A percentile compares a stretch with the other conserved stretches of the same genome.
These are phyloP conservation scores for Peromyscus leucopus DNA, from an alignment of 2,113 vertebrate species.

Conservation along the genomic window DNA sequence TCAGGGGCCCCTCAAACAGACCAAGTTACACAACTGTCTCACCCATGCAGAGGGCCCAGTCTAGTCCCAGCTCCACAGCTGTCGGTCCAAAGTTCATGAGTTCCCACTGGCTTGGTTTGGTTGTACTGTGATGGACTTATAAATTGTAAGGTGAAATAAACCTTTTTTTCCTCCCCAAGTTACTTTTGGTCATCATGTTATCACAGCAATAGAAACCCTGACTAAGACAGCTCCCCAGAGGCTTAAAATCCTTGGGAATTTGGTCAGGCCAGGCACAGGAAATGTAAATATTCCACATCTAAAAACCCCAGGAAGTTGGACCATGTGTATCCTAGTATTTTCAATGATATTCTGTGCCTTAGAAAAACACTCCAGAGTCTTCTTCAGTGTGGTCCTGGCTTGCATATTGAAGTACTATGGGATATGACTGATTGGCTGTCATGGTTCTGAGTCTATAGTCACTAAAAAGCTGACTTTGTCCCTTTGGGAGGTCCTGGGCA, in stretches of 20 bases:
- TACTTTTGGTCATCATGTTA: background rate
- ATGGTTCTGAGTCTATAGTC: background rate
- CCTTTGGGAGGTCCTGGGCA: background rate
- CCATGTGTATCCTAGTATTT: background rate
- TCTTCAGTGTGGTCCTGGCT: background rate
- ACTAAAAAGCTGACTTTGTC: background rate
- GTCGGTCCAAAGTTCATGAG: too few relatives aligned
- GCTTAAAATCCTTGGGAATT: background rate
- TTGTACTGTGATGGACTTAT: background rate
- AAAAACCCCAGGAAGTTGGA: background rate
- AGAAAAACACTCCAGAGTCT: background rate
- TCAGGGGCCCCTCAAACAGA: too few relatives aligned
- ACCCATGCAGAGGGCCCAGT: too few relatives aligned
- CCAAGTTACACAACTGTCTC: too few relatives aligned
- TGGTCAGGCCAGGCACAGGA: background rate
- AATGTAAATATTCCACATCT: background rate
- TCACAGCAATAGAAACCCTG: background rate
- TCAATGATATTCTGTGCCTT: background rate
- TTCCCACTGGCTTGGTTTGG: too few relatives aligned
- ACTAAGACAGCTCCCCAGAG: background rate
- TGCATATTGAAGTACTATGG: background rate
- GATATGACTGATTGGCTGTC: background rate
- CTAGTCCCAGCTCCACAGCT: too few relatives aligned
- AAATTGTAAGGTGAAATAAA: background rate
- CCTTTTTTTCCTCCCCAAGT: background rate